Conservation (phyloP, 2,888 invertebrate species). For the Chrysolina americana region DNA sequence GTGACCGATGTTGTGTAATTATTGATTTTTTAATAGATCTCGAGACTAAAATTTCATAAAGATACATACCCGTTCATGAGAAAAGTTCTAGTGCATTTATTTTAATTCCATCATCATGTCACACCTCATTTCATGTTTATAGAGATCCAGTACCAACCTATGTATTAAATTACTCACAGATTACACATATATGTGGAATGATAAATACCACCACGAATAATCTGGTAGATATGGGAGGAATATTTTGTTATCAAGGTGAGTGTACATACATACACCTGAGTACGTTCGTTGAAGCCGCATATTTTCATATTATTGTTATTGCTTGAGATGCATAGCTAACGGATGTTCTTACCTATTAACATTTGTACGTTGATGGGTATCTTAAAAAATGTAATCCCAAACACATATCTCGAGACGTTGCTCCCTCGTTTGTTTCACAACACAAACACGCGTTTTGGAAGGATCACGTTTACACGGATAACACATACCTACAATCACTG, state of each 20-base stretch:
- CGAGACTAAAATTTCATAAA: constrained; percentile 3
- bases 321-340: constrained; percentile 35
- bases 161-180: constrained; percentile 12
- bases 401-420: constrained; percentile 48
- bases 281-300: constrained; percentile 28
- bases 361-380: constrained; percentile 54
- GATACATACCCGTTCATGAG: not conserved
- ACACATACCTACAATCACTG: constrained; percentile 16
- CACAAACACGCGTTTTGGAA: constrained; percentile 4
- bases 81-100: not conserved
- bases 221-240: constrained; percentile 11
- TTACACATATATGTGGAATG: constrained; percentile 14
- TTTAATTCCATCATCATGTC: constrained; percentile 24
- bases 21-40: not conserved
- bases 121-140: constrained; percentile 27
- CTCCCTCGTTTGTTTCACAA: constrained; percentile 13
- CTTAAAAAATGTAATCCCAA: constrained; percentile 46
- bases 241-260: constrained; percentile 21
- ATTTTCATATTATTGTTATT: constrained; percentile 36
- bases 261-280: constrained; percentile 5
- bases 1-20: constrained; percentile 5
- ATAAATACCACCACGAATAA: constrained; percentile 15
- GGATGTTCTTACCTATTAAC: constrained; percentile 51
- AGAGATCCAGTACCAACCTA: constrained; percentile 18
- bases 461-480: not conserved